A percentile compares a stretch with the other conserved stretches of the same genome.
phyloP scores from a whole-genome alignment of 35 echinoderm and acorn worm genomes.

The Eucidaris tribuloides region DNA sequence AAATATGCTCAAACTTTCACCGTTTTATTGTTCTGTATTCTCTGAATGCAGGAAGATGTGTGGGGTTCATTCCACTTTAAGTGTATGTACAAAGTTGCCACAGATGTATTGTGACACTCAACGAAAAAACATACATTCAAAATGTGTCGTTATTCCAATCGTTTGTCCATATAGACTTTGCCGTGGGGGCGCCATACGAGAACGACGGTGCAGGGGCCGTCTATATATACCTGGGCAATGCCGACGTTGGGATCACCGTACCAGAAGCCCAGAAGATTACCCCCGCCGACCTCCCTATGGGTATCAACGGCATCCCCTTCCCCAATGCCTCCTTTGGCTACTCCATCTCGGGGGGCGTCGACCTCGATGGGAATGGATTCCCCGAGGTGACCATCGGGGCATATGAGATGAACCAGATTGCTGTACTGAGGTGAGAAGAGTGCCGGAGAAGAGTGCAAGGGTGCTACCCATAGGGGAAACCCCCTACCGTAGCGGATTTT shows the following conservation, averaged over 20 bases:
- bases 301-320: slow-evolving; percentile 34
- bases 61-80: too few relatives aligned
- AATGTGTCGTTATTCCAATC: too few relatives aligned
- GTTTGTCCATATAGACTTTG: slow-evolving; percentile 62
- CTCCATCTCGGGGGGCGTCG: slow-evolving; percentile 75
- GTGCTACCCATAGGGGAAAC: too few relatives aligned
- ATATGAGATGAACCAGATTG: slow-evolving; percentile 59
- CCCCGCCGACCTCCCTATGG: slow-evolving; percentile 36
- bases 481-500: too few relatives aligned
- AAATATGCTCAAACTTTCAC: too few relatives aligned
- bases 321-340: slow-evolving; percentile 72
- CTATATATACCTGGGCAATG: slow-evolving; percentile 72
- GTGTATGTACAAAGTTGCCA: too few relatives aligned
- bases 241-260: slow-evolving; percentile 22
- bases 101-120: too few relatives aligned
- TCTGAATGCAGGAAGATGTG: too few relatives aligned
- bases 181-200: slow-evolving; percentile 91
- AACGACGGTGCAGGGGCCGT: slow-evolving; percentile 88
- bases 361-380: slow-evolving; percentile 77
- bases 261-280: slow-evolving; percentile 84
- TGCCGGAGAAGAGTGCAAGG: too few relatives aligned
- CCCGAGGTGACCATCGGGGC: slow-evolving; percentile 74
- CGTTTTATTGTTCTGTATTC: too few relatives aligned
- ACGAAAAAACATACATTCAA: too few relatives aligned
- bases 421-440: slow-evolving; percentile 66